Conservation (phyloP, 2,888 invertebrate species). For the Boloria selene region DNA sequence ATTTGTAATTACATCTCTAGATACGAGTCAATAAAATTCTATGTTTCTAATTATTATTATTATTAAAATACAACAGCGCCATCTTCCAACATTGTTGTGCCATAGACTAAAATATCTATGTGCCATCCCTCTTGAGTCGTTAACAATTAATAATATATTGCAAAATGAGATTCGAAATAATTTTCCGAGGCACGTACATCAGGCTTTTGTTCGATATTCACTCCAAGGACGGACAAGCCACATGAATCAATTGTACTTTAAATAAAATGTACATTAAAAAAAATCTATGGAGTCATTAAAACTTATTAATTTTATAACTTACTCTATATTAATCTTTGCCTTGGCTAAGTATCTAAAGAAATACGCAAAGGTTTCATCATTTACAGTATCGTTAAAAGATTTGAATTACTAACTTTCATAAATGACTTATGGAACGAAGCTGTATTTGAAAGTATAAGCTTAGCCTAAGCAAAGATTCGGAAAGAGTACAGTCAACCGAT, state of each 20-base stretch:
- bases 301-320: slow-evolving; percentile 20
- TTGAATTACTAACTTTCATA: slow-evolving; percentile 10
- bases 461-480: slow-evolving; percentile 24
- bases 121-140: slow-evolving; percentile 34
- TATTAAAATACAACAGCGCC: slow-evolving; percentile 29
- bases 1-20: too few species aligned
- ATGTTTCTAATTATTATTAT: too few species aligned
- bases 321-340: slow-evolving; percentile 29
- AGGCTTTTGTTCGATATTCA: slow-evolving; percentile 66
- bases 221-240: slow-evolving; percentile 75
- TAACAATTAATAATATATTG: slow-evolving; percentile 47
- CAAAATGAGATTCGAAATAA: slow-evolving; percentile 62
- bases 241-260: slow-evolving; percentile 47
- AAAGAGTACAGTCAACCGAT: slow-evolving; percentile 11
- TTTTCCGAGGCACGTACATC: slow-evolving; percentile 68
- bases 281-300: slow-evolving; percentile 31
- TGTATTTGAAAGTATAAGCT: neutral
- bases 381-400: slow-evolving; percentile 9
- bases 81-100: slow-evolving; percentile 29
- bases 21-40: too few species aligned
- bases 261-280: too few species aligned
- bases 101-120: slow-evolving; percentile 29
- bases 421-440: neutral
- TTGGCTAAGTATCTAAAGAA: slow-evolving; percentile 19
- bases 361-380: neutral